Conservation (phyloP, 2,113 vertebrate genomes). For the Meles meles region DNA sequence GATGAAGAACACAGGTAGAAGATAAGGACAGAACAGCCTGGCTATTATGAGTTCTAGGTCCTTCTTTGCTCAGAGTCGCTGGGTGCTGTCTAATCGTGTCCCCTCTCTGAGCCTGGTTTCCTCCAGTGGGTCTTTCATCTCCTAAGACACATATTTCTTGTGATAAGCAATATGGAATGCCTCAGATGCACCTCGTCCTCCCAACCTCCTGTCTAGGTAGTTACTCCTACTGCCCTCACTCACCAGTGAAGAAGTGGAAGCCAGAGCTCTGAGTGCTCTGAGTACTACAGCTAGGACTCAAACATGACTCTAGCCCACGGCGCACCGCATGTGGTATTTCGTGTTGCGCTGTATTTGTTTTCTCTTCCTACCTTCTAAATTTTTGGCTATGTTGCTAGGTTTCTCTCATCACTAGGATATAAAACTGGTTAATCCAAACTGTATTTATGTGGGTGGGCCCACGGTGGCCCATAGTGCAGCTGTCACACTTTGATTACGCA, state of each 20-base stretch:
- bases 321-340: accelerated
- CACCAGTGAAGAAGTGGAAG: not conserved
- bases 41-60: not conserved
- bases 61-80: not conserved
- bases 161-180: not conserved
- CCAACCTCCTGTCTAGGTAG: not conserved
- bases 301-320: accelerated
- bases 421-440: not conserved
- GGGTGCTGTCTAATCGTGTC: not conserved
- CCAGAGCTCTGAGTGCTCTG: not conserved
- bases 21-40: not conserved
- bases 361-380: not conserved
- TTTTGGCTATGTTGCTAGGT: not conserved
- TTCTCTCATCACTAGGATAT: not conserved
- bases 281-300: not conserved
- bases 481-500: slow-evolving; percentile 14
- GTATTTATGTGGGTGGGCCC: not conserved
- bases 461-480: not conserved
- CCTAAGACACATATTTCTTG: not conserved
- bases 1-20: not conserved
- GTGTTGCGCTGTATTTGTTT: not conserved
- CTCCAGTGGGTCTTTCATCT: not conserved
- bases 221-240: not conserved
- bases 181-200: not conserved
- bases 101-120: not conserved